Base-by-base conservation (phyloP, 2,797 vertebrate genomes). In the Leptatherina wallacei region DNA sequence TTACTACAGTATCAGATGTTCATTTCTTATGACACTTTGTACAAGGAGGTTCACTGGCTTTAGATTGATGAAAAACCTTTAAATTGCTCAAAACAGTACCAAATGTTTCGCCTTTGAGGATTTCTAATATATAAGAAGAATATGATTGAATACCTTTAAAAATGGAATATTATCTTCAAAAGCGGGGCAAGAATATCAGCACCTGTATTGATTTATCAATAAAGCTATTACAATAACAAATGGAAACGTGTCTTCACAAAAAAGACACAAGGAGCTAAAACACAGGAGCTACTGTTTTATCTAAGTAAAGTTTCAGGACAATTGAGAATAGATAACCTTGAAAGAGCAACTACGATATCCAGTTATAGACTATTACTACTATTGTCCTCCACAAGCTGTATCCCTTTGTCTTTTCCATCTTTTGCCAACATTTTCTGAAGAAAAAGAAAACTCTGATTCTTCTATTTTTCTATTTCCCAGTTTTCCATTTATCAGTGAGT, bases 401-500 rank as follows among this genome's bases (percentile, higher is more conserved):
- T 65, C 40, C 57, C 51, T 75, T 68, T 62, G 36, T 77, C 30
- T 83, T 69, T 49, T 3, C 49, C 27, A 40, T 70, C 30, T 40
- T 66, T 36, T 74, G 22, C 73, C 71, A 0, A 65, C 6, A 4
- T 38, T 73, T 73, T 78, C 47, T 8, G 5, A 7, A 44, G 7
- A 44, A n/a, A 6, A 42, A 42, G 3, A 18, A 42, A 71, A 51
- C 36, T 33, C 16, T 6, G 3, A 30, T 16, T 14, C 22, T 14
- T 35, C 11, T n/a, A 7, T 68, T 57, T 55, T n/a, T 40, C 47
- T 14, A 61, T n/a, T 16, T 30, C 40, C 47, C 9, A 49, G n/a
- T 6, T 35, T 38, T 6, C 20, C 62, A n/a, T 16, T 12, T 72
- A 78, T 83, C 77, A 82, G 80, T 82, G 77, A 80, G 2, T 14